Base-by-base conservation (phyloP, 1,140 invertebrate genomes). In the Apis dorsata region DNA sequence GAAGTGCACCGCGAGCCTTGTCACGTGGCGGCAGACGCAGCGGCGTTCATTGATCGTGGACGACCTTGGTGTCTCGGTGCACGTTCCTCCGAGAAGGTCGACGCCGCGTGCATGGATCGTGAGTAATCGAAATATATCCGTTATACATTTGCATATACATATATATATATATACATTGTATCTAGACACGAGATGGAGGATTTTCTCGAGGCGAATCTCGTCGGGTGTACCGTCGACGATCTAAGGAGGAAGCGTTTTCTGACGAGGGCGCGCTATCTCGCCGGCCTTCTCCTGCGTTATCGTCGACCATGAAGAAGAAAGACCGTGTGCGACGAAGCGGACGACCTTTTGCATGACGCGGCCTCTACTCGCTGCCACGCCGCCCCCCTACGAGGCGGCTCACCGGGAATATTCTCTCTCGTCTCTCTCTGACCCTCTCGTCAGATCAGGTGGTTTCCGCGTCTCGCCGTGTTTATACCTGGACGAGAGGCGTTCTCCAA, bases 11-110 rank as follows among this genome's bases (percentile, higher is more conserved):
- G 60, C 74, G 66, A 72, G 77, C 70, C 69, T 79, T 82, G 89
- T 89, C 90, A 91, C 90, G 91, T 92, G 90, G 89, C 84, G 82
- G 65, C 68, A 59, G 79, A 83, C 86, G 84, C 81, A 44, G 34
- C 34, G 78, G 73, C 65, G 59, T 69, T 87, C 79, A 81, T 89
- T 74, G 85, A 89, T 85, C 85, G 83, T 84, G 62, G 34, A 28
- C 83, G 88, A 88, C 88, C 82, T 89, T 89, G 73, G 49, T 72
- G 68, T 49, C 78, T 28, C 62, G 81, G 60, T 69, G 84, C 63
- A 60, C 71, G 66, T 12, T 69, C 17, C n/a, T 62, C 70, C 82
- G 49, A 51, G 60, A 70, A 66, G 82, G 65, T 81, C 74, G 79
- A 44, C 62, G 76, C 44, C 62, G 60, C 65, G 65, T 75, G 72